Evolutionary conservation across 2,113 vertebrate genomes (phyloP), one percentile per base, ranked within the genome.

Genomic region (Bungarus multicinctus): DNA sequence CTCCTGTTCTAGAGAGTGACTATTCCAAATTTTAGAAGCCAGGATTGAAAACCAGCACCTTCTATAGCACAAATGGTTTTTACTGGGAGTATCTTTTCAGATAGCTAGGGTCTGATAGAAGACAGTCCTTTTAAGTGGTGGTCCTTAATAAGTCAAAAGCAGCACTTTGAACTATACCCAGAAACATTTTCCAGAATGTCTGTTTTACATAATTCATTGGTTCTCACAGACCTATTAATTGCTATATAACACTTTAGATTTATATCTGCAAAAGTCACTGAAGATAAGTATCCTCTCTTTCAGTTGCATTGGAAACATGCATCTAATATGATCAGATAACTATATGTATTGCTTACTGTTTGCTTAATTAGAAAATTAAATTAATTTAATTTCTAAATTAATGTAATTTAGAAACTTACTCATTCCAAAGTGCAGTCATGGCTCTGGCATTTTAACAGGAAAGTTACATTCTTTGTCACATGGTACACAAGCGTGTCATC

Each of bases 241-340:
- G 39, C 53, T 50, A 8, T 27, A 27, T 57, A 88, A 34, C 39
- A 50, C 39, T 60, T 23, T 27, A 0, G 18, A 43, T 92, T 93
- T 91, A 4, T 43, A 34, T 81, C 54, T 60, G 16, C 57, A 57
- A 52, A 89, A 85, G 7, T 60, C 57, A 14, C 20, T 7, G 43
- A 22, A 53, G 20, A 6, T 45, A 69, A 81, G 45, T 55, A 89
- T 58, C 87, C 12, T 89, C 60, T 47, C 88, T 93, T 89, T 55
- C 45, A 57, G 47, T 89, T 92, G n/a, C 5, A 12, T 55, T 90
- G 57, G 90, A 93, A 55, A 93, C 8, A 5, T 14, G 86, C 23
- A 39, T 23, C 25, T 60, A 88, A 60, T 90, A 34, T 89, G 91
- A 94, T 92, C 14, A 58, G 47, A 93, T 93, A 90, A 89, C 54